These are phyloP conservation scores for Drosophila neonasuta DNA, from an alignment of 2,888 invertebrate genomes.

Conservation along the genomic window DNA sequence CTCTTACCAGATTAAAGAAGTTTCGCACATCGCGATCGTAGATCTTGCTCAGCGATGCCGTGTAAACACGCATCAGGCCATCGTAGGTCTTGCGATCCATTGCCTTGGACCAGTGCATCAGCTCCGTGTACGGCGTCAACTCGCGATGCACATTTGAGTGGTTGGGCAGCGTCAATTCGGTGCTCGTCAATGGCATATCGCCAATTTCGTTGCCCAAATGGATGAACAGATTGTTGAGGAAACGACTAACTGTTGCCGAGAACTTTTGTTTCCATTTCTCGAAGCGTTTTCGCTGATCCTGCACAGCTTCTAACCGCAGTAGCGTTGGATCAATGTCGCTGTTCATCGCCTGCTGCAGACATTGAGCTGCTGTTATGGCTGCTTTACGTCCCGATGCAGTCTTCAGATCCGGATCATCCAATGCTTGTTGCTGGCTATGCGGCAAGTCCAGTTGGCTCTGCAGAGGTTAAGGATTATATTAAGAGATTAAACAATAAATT, in stretches of 20 bases:
- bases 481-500: too few relatives aligned
- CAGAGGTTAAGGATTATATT: background rate
- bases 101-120: slow-evolving; percentile 95
- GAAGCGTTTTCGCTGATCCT: slow-evolving; percentile 90
- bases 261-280: slow-evolving; percentile 91
- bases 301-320: slow-evolving; percentile 88
- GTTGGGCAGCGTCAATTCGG: slow-evolving; percentile 87
- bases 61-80: slow-evolving; percentile 92
- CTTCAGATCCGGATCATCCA: slow-evolving; percentile 89
- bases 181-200: slow-evolving; percentile 82
- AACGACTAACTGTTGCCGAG: slow-evolving; percentile 91
- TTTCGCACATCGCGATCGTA: slow-evolving; percentile 91
- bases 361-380: slow-evolving; percentile 88
- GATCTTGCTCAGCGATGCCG: slow-evolving; percentile 90
- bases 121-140: slow-evolving; percentile 92
- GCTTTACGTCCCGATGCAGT: slow-evolving; percentile 85
- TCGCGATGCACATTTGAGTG: slow-evolving; percentile 92
- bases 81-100: slow-evolving; percentile 93
- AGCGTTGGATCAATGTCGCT: slow-evolving; percentile 86
- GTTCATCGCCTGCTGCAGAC: slow-evolving; percentile 89
- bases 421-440: slow-evolving; percentile 85
- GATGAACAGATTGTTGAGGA: slow-evolving; percentile 96
- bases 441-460: slow-evolving; percentile 88
- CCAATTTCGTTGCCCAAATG: slow-evolving; percentile 93
- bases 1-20: slow-evolving; percentile 77